Conservation (phyloP, 2,888 invertebrate genomes). For the Dromius quadrimaculatus region DNA sequence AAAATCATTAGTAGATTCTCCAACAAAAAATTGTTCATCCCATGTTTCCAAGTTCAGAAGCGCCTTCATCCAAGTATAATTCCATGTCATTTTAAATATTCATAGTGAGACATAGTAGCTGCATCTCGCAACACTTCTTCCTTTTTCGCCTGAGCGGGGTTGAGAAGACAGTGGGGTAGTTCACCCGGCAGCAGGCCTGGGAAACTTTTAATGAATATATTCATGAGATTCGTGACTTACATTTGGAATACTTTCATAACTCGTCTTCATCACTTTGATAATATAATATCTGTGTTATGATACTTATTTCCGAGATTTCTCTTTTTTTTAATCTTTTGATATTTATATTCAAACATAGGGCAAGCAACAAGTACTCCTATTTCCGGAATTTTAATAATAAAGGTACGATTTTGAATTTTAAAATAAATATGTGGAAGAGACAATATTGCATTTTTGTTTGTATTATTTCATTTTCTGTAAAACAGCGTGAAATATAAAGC, state of each 20-base stretch:
- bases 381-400: too few species aligned
- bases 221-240: constrained; percentile 47
- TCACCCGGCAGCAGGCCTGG: constrained; percentile 1
- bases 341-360: not conserved
- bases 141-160: not conserved
- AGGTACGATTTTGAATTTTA: too few species aligned
- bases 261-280: constrained; percentile 4
- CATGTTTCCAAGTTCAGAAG: too few species aligned
- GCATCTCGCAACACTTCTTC: not conserved
- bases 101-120: constrained; percentile 38
- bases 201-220: constrained; percentile 51
- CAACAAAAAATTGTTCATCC: too few species aligned
- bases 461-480: not conserved
- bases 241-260: constrained; percentile 15
- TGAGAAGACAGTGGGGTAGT: not conserved
- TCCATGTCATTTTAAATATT: constrained; percentile 47
- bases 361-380: constrained; percentile 21
- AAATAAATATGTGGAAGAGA: not conserved
- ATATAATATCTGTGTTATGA: constrained; percentile 16
- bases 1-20: too few species aligned
- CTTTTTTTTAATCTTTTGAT: constrained; percentile 15
- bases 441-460: constrained; percentile 2
- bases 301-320: constrained; percentile 1
- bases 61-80: constrained; percentile 37
- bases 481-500: constrained; percentile 15